Conservation (phyloP, 2,113 vertebrate species). For the Cynopterus brachyotis region DNA sequence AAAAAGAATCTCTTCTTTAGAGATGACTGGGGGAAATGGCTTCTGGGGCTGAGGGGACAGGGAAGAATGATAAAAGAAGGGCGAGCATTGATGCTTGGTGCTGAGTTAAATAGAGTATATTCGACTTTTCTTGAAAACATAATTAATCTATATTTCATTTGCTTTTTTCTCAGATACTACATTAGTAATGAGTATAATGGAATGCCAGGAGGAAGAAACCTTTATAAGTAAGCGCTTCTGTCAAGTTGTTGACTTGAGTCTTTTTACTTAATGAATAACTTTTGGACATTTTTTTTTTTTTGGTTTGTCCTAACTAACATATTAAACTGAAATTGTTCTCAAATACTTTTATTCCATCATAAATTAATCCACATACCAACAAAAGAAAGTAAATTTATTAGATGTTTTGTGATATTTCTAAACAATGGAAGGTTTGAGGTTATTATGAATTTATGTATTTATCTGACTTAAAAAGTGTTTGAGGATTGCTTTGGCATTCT, state of each 20-base stretch:
- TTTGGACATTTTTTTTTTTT: neutral
- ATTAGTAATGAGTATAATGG: slow-evolving; percentile 91
- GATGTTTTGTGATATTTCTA: neutral
- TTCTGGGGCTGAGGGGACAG: neutral
- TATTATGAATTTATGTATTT: neutral
- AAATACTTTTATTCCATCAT: neutral
- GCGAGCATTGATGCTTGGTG: neutral
- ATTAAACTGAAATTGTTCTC: neutral
- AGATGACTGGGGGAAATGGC: neutral
- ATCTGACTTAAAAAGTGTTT: neutral
- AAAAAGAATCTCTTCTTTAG: neutral
- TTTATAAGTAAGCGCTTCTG: slow-evolving; percentile 92
- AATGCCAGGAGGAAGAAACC: slow-evolving; percentile 90
- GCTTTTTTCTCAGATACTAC: slow-evolving; percentile 90
- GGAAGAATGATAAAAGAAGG: neutral
- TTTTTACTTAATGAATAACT: slow-evolving; percentile 5
- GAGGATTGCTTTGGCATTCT: neutral
- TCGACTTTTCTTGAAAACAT: neutral
- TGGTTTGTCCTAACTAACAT: neutral
- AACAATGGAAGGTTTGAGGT: neutral
- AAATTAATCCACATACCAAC: neutral
- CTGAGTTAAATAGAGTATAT: neutral
- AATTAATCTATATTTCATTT: slow-evolving; percentile 44
- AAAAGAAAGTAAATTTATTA: neutral
- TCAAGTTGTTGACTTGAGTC: neutral